Evolutionary conservation across 1,140 invertebrate genomes (phyloP).

Genomic region (Teleogryllus occipitalis): DNA sequence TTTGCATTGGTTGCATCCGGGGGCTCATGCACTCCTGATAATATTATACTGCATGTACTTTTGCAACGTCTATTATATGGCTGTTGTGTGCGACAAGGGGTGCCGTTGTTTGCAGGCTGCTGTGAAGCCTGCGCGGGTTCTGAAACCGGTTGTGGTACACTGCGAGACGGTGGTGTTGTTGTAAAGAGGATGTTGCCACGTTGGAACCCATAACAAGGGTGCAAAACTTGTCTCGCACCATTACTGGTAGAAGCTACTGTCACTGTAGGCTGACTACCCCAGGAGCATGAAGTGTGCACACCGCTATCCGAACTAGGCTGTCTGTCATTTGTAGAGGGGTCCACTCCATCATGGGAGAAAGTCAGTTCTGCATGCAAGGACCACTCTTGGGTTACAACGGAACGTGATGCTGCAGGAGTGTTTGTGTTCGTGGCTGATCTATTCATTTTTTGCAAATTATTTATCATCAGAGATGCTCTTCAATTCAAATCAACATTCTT

Average conservation of each 20-base stretch:
- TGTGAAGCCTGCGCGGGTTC: constrained; percentile 29
- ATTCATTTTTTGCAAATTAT: neutral
- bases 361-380: constrained; percentile 52
- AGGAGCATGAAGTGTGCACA: constrained; percentile 44
- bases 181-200: constrained; percentile 47
- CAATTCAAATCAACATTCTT: too few species aligned
- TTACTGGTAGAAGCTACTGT: constrained; percentile 3
- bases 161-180: constrained; percentile 36
- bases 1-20: neutral
- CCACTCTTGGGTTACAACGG: constrained; percentile 40
- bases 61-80: constrained; percentile 43
- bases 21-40: neutral
- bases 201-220: constrained; percentile 37
- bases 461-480: too few species aligned
- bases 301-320: constrained; percentile 31
- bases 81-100: constrained; percentile 31
- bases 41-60: constrained; percentile 58
- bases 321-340: constrained; percentile 16
- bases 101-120: constrained; percentile 33
- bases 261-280: constrained; percentile 31
- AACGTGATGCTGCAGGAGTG: neutral
- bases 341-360: constrained; percentile 24
- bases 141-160: constrained; percentile 13
- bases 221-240: neutral
- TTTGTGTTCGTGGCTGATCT: neutral